Evolutionary conservation across 1,140 invertebrate genomes (phyloP), one percentile per base, ranked within the genome.

Genomic region (Atta colombica): DNA sequence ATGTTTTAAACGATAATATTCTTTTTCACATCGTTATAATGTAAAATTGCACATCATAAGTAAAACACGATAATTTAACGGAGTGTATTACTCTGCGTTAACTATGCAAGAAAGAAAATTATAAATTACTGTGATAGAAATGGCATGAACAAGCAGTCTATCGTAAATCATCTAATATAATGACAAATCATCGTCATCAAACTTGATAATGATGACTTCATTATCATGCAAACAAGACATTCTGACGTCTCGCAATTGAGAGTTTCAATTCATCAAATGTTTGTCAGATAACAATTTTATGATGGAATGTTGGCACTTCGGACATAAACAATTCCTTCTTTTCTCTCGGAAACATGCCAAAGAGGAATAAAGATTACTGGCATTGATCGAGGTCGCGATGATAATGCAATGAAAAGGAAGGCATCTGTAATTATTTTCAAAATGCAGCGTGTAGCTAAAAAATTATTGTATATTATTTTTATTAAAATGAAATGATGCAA

Each of bases 271-370:
- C 58, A 3, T 31, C 39, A 71, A 68, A 74, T 81, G 21, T 84
- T 82, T 45, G 39, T 16, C 66, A 45, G 10, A 45, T 28, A 86
- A 81, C 63, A 78, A 87, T 82, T 82, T n/a, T 2, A 49, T 51
- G 16, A 28, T 49, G 51, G 49, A 65, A 87, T 31, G 31, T 82
- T 35, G 51, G n/a, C 66, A 51, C 16, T 0, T 61, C 10, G 53
- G 1, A 35, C 21, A 21, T 21, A 35, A 1, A 45, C n/a, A 39
- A 68, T 25, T 55, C 2, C 12, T 31, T 45, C 39, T 58, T 58
- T 58, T 45, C 74, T 45, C 45, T 60, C 35, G 16, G n/a, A 68
- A 45, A 45, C 4, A 78, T 80, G 18, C 16, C 53, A 55, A 14
- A 68, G 10, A 66, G 12, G 35, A 45, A 66, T 78, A 35, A 61